These are phyloP conservation scores for Channa argus DNA, from an alignment of 2,113 vertebrate genomes.

Conservation along the genomic window DNA sequence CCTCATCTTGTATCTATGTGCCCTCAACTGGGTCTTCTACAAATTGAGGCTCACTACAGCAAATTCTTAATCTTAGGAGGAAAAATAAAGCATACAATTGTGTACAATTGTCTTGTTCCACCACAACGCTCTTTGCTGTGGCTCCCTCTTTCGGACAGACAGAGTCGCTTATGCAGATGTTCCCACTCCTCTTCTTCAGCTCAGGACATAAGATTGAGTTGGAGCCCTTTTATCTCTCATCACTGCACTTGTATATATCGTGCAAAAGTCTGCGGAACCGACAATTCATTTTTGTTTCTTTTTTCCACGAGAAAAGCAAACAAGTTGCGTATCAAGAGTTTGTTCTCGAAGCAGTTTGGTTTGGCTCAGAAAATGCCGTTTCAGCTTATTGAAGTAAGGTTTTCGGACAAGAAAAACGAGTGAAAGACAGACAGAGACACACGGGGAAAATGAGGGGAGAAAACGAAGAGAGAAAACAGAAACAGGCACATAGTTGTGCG, in stretches of 20 bases:
- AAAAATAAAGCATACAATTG: too few species aligned
- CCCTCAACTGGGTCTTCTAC: too few species aligned
- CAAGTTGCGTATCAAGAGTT: not conserved
- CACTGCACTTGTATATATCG: slow-evolving; percentile 3
- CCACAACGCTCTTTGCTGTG: slow-evolving; percentile 19
- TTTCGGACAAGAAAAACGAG: not conserved
- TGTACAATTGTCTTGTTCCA: too few species aligned
- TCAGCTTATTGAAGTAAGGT: not conserved
- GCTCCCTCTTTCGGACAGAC: slow-evolving; percentile 73
- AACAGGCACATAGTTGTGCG: slow-evolving; percentile 32
- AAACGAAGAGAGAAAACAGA: not conserved
- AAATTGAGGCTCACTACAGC: too few species aligned
- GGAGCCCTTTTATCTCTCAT: not conserved
- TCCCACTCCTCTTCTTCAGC: slow-evolving; percentile 9
- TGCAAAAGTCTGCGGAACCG: not conserved
- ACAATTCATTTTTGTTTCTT: not conserved
- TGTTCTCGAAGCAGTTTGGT: slow-evolving; percentile 6
- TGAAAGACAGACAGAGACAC: not conserved
- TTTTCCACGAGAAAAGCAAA: not conserved
- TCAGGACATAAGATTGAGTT: not conserved
- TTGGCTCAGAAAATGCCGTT: not conserved
- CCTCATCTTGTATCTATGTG: too few species aligned
- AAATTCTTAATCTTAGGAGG: too few species aligned
- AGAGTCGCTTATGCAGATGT: slow-evolving; percentile 54
- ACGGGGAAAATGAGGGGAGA: not conserved